A percentile compares a stretch with the other conserved stretches of the same genome.
These are phyloP conservation scores for Sericinus montela DNA, from an alignment of 2,888 invertebrate species.

Conservation along the genomic window DNA sequence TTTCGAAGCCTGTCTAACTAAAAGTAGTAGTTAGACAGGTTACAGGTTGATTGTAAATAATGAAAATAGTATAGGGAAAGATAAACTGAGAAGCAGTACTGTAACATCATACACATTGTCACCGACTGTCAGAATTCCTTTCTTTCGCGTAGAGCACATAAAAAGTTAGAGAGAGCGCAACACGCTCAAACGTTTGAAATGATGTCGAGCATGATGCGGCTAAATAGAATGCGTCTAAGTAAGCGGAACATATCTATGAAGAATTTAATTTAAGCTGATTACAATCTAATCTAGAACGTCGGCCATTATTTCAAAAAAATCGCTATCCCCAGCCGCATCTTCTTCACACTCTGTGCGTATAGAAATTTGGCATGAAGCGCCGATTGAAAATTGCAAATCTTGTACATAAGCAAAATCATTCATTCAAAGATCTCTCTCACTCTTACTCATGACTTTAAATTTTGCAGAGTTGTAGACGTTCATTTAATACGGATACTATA, in stretches of 20 bases:
- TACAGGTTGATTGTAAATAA: no score
- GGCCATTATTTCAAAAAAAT: constrained; percentile 4
- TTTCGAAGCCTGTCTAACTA: no score
- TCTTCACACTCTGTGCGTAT: no score
- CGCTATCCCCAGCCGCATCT: no score
- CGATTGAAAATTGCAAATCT: no score
- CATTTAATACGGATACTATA: no score
- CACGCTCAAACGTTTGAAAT: constrained; percentile 11
- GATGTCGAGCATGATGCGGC: constrained; percentile 17
- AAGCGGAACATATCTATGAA: constrained; percentile 15
- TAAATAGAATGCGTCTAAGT: constrained; percentile 17
- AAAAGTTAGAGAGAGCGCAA: constrained; percentile 15
- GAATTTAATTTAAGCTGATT: constrained; percentile 14
- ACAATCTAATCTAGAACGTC: constrained; percentile 5
- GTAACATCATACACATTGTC: constrained; percentile 2
- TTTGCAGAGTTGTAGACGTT: no score
- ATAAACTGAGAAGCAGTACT: neutral
- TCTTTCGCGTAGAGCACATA: constrained; percentile 6
- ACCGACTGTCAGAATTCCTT: constrained; percentile 10
- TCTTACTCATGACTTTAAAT: no score
- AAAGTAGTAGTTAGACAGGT: no score
- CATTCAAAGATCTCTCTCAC: no score
- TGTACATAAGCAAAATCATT: no score
- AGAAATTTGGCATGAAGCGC: no score
- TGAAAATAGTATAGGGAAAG: neutral